phyloP scores from a whole-genome alignment of 2,113 vertebrate genomes.

The Marmota monax region DNA sequence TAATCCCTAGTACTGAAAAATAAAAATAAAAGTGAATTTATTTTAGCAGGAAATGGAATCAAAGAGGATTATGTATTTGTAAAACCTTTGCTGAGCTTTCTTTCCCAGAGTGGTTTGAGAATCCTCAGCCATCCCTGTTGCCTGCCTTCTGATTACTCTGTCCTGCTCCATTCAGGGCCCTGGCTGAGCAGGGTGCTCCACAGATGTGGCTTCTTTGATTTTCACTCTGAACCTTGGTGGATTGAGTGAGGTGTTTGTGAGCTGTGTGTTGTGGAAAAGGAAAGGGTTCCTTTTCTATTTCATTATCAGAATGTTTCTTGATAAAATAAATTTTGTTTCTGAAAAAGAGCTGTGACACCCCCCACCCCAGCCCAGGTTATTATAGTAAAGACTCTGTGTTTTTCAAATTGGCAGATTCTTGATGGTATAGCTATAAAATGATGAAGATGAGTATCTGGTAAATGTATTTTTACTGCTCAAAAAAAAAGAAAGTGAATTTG shows the following conservation, averaged over 20 bases:
- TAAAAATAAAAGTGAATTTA: not conserved
- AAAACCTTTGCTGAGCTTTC: not conserved
- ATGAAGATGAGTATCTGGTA: not conserved
- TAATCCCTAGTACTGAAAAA: not conserved
- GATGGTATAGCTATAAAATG: not conserved
- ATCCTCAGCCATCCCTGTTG: not conserved
- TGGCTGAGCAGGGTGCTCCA: no score
- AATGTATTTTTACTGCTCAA: not conserved
- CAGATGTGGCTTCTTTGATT: not conserved
- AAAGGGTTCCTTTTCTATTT: not conserved
- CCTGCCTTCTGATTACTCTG: not conserved
- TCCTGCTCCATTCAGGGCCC: not conserved
- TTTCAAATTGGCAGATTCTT: conserved; percentile 34
- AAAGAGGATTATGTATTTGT: not conserved
- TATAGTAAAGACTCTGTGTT: not conserved
- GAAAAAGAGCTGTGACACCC: not conserved
- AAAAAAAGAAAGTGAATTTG: conserved; percentile 29
- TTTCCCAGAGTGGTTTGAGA: not conserved
- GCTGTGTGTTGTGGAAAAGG: not conserved
- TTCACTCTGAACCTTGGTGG: not conserved
- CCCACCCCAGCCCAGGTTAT: not conserved
- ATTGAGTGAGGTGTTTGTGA: not conserved
- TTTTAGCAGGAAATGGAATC: conserved; percentile 39
- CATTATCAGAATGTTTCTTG: not conserved
- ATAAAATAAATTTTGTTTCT: not conserved